phyloP scores from a whole-genome alignment of 1,140 invertebrate species.

The Megalopta genalis region DNA sequence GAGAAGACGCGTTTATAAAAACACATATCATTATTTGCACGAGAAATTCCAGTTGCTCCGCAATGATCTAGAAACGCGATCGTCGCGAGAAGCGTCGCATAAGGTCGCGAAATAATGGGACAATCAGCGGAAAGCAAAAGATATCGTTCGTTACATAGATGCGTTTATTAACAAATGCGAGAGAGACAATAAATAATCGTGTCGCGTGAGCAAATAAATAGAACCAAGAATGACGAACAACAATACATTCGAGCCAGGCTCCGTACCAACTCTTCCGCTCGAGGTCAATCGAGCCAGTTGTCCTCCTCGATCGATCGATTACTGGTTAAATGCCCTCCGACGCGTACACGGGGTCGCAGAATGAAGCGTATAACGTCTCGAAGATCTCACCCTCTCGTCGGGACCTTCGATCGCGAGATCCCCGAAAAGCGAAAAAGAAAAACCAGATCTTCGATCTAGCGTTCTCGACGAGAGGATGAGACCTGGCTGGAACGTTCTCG shows the following conservation, averaged over 20 bases:
- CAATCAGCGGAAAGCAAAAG: no score
- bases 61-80: no score
- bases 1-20: no score
- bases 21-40: no score
- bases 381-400: not conserved
- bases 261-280: slow-evolving; percentile 2
- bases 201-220: slow-evolving; percentile 60
- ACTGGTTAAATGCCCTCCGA: not conserved
- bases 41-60: no score
- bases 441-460: no score
- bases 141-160: slow-evolving; percentile 46
- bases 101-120: no score
- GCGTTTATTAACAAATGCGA: slow-evolving; percentile 70
- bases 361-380: not conserved
- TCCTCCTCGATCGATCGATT: not conserved
- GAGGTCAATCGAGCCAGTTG: slow-evolving; percentile 1
- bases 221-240: not conserved
- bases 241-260: not conserved
- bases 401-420: not conserved
- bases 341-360: slow-evolving; percentile 17
- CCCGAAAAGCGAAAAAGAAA: not conserved
- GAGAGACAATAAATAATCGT: slow-evolving; percentile 66
- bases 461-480: not conserved
- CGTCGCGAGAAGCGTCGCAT: no score
- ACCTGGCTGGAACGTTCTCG: not conserved